Evolutionary conservation across 2,888 invertebrate species (phyloP).

Genomic region (Microctonus hyperodae): DNA sequence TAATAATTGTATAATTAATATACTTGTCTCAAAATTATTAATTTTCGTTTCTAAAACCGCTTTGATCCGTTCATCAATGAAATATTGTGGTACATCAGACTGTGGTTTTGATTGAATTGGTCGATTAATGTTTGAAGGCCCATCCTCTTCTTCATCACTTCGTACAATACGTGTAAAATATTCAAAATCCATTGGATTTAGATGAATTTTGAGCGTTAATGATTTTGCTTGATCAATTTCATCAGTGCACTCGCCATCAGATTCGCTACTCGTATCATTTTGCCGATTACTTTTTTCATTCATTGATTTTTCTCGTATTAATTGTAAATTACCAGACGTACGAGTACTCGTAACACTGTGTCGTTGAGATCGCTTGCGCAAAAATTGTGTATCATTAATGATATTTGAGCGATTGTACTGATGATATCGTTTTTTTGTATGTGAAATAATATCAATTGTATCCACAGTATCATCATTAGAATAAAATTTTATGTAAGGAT

Average conservation of each 20-base stretch:
- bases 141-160: slow-evolving; percentile 64
- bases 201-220: slow-evolving; percentile 66
- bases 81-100: slow-evolving; percentile 66
- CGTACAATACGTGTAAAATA: slow-evolving; percentile 68
- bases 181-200: slow-evolving; percentile 70
- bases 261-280: slow-evolving; percentile 52
- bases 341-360: slow-evolving; percentile 26
- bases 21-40: slow-evolving; percentile 67
- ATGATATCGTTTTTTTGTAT: slow-evolving; percentile 42
- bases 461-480: slow-evolving; percentile 56
- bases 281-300: slow-evolving; percentile 12
- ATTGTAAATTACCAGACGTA: slow-evolving; percentile 28
- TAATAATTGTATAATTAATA: slow-evolving; percentile 68
- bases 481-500: slow-evolving; percentile 53
- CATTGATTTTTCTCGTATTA: slow-evolving; percentile 35
- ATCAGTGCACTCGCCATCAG: slow-evolving; percentile 49
- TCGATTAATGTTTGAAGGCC: slow-evolving; percentile 61
- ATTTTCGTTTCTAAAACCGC: slow-evolving; percentile 66
- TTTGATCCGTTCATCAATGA: slow-evolving; percentile 65
- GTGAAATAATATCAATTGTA: slow-evolving; percentile 53
- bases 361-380: slow-evolving; percentile 29
- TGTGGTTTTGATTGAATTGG: slow-evolving; percentile 52
- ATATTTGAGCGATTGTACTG: slow-evolving; percentile 5
- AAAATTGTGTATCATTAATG: slow-evolving; percentile 3
- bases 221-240: slow-evolving; percentile 67